Base-by-base conservation (phyloP, 2,797 vertebrate genomes). In the Picus viridis region DNA sequence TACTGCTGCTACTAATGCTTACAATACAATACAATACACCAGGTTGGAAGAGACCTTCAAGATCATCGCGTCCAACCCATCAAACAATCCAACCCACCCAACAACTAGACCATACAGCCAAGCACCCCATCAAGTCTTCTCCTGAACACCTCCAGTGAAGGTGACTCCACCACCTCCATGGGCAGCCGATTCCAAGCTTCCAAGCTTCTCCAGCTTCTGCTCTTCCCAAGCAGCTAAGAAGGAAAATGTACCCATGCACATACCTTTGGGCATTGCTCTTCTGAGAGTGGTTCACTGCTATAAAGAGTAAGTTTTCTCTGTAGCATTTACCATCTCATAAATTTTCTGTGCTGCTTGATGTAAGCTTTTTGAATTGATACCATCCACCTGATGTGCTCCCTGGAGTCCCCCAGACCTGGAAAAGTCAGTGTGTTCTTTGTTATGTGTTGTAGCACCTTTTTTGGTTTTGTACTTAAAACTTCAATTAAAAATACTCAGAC, bases 401-500 rank as follows among this genome's bases (percentile, higher is more conserved):
- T 72, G 49, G 64, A 90, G 65, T 53, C 23, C 45, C 47, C 39
- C 51, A 64, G 43, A 87, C 45, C 43, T 54, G 54, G 58, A 90
- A 83, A 82, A 88, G n/a, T 56, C 67, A 56, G 43, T 41, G 39
- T 78, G 47, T 78, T 86, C 36, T 32, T 83, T 77, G 80, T 92
- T 85, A 86, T 1, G 32, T 88, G 64, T 76, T 91, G 70, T 81
- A 88, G 73, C 56, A 65, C 84, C 36, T 75, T 65, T 78, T 64
- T n/a, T 62, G 32, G 56, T 92, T 89, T 92, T 88, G 64, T 89
- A 93, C 85, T 84, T 89, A 69, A 76, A 90, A 90, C 27, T 43
- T 90, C 75, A 69, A 95, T 89, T 96, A 95, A 90, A 97, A 95
- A 77, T 86, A 88, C 58, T 88, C 78, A 82, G 47, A 83, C 7